Conservation (phyloP, 2,797 vertebrate species). For the Enteromius thamalakanensis region DNA sequence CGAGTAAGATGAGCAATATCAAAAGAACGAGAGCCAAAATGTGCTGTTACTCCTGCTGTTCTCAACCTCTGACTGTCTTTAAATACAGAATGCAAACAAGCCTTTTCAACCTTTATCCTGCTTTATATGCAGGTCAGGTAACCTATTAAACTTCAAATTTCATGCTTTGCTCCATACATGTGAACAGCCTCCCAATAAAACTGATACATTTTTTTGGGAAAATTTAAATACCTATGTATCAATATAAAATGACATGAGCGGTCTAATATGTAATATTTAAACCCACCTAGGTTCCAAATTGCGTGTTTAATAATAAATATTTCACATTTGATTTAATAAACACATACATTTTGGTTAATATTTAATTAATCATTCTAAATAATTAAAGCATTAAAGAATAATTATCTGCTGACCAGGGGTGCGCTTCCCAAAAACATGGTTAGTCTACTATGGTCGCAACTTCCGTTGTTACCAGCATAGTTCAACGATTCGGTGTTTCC, state of each 20-base stretch:
- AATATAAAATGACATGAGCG: background rate
- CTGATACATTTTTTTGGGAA: background rate
- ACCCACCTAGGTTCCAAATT: background rate
- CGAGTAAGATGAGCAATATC: constrained; percentile 12
- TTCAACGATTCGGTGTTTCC: too few relatives aligned
- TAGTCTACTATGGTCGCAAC: too few relatives aligned
- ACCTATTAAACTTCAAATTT: background rate
- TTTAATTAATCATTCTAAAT: background rate
- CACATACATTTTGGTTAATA: background rate
- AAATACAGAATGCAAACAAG: constrained; percentile 11
- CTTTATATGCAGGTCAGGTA: background rate
- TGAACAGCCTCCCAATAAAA: background rate
- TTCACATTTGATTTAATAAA: background rate
- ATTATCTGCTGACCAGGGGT: background rate
- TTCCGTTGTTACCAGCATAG: too few relatives aligned
- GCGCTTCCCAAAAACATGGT: too few relatives aligned
- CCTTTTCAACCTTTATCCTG: constrained; percentile 16
- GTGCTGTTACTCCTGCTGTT: constrained; percentile 42
- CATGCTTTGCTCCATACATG: background rate
- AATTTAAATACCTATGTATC: background rate
- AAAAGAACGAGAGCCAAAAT: constrained; percentile 23
- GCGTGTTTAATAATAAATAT: background rate
- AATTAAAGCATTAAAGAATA: too few relatives aligned
- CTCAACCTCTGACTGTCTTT: constrained; percentile 5
- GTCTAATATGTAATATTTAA: too few relatives aligned